Conservation (phyloP, 2,113 vertebrate genomes). For the Talpa occidentalis region DNA sequence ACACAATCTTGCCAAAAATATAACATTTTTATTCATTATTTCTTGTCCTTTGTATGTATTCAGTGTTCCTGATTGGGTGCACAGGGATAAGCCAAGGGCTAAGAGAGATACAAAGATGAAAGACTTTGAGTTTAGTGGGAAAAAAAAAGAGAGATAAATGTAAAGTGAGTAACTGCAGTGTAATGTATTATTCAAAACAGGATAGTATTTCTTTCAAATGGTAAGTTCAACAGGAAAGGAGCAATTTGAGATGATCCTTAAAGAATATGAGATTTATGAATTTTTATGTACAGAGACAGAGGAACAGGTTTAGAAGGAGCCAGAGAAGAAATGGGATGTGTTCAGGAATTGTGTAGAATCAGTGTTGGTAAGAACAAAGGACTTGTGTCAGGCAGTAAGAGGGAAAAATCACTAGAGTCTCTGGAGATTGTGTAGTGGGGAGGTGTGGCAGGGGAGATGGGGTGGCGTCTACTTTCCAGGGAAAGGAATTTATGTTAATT, state of each 20-base stretch:
- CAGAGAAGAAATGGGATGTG: neutral
- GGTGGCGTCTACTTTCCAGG: neutral
- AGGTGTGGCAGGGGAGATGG: too few species aligned
- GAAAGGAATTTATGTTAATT: neutral
- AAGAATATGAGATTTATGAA: neutral
- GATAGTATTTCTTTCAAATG: conserved; percentile 19
- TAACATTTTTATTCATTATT: neutral
- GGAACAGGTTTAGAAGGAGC: neutral
- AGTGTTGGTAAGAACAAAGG: conserved; percentile 16
- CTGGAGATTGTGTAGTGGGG: neutral
- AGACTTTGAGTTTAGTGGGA: conserved; percentile 31
- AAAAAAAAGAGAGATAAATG: neutral
- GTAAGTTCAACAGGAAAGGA: conserved; percentile 1
- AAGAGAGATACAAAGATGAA: neutral
- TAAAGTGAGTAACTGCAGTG: neutral
- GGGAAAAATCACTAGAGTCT: neutral
- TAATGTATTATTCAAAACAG: conserved; percentile 1
- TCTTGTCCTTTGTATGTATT: neutral
- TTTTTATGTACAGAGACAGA: conserved; percentile 19
- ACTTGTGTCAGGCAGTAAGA: neutral
- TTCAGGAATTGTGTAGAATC: neutral
- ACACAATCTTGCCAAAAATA: neutral
- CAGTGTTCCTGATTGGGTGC: neutral
- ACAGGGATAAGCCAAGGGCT: neutral
- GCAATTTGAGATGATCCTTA: conserved; percentile 25